Percentiles rank a stretch among this genome's conserved stretches.
Conservation (phyloP, 2,797 vertebrate genomes). For the Channallabes apus region DNA sequence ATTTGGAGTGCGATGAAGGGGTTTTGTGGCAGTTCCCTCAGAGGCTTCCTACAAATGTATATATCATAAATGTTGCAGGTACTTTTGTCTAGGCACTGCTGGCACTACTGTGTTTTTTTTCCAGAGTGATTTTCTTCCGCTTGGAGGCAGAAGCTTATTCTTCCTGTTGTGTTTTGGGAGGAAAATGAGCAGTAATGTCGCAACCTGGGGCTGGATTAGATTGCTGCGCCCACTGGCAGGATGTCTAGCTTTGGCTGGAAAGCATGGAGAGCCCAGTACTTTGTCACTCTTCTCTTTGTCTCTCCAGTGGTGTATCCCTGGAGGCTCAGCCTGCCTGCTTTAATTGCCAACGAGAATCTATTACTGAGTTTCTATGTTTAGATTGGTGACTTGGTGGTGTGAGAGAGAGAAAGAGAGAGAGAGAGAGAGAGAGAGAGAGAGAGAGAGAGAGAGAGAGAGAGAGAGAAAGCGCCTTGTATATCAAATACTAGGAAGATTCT, state of each 20-base stretch:
- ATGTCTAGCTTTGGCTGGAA: conserved; percentile 25
- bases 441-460: too few relatives aligned
- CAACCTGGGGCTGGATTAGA: conserved; percentile 39
- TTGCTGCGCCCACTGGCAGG: conserved; percentile 34
- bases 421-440: background rate
- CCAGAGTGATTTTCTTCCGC: background rate
- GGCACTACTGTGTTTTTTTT: conserved; percentile 1
- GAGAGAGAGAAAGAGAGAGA: background rate
- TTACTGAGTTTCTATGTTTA: conserved; percentile 34
- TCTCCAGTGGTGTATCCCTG: conserved; percentile 30
- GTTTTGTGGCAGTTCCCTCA: conserved; percentile 1
- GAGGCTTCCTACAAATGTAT: conserved; percentile 18
- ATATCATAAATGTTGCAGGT: conserved; percentile 35
- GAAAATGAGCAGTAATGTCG: conserved; percentile 17
- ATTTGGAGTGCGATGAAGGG: background rate
- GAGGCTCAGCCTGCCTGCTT: conserved; percentile 38
- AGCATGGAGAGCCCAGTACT: conserved; percentile 30
- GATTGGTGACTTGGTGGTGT: conserved; percentile 20
- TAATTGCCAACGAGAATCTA: conserved; percentile 46
- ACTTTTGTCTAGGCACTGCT: conserved; percentile 10
- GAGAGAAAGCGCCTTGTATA: background rate
- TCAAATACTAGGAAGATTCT: conserved; percentile 7
- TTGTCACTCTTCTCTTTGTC: conserved; percentile 18
- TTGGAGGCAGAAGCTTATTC: background rate
- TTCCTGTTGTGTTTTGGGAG: conserved; percentile 10